Evolutionary conservation across 2,888 invertebrate species (phyloP).

Genomic region (Ceriagrion tenellum): DNA sequence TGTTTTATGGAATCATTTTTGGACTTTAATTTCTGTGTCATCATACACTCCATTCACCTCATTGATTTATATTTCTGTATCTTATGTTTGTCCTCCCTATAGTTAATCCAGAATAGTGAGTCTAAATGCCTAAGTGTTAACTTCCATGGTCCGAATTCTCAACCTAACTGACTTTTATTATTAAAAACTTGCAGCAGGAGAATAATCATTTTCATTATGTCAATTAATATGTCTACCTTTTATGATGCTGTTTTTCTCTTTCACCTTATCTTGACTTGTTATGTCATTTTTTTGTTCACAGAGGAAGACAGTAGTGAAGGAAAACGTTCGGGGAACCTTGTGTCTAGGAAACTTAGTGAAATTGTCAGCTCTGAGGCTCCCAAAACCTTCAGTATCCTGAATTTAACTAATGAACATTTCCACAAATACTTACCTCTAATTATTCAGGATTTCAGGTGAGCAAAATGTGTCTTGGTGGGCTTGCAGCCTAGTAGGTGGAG

Average conservation of each 20-base stretch:
- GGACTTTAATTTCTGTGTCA: too few species aligned
- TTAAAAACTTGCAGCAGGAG: too few species aligned
- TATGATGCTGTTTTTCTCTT: neutral
- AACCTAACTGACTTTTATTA: too few species aligned
- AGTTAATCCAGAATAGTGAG: too few species aligned
- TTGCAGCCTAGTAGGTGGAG: too few species aligned
- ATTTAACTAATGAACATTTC: conserved; percentile 81
- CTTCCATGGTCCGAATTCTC: too few species aligned
- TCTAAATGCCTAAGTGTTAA: too few species aligned
- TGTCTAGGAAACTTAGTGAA: conserved; percentile 78
- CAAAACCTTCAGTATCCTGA: conserved; percentile 81
- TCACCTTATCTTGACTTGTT: neutral
- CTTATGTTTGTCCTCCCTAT: too few species aligned
- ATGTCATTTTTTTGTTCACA: neutral
- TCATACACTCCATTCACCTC: too few species aligned
- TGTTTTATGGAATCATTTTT: too few species aligned
- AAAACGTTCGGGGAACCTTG: conserved; percentile 77
- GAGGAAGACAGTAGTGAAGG: conserved; percentile 73
- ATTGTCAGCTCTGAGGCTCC: conserved; percentile 79
- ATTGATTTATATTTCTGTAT: too few species aligned
- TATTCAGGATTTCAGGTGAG: conserved; percentile 78
- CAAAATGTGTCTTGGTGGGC: neutral
- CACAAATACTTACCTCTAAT: conserved; percentile 82
- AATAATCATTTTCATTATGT: neutral
- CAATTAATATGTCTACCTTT: neutral